Base-by-base conservation (phyloP, 2,888 invertebrate species). In the Parascotia fuliginaria region DNA sequence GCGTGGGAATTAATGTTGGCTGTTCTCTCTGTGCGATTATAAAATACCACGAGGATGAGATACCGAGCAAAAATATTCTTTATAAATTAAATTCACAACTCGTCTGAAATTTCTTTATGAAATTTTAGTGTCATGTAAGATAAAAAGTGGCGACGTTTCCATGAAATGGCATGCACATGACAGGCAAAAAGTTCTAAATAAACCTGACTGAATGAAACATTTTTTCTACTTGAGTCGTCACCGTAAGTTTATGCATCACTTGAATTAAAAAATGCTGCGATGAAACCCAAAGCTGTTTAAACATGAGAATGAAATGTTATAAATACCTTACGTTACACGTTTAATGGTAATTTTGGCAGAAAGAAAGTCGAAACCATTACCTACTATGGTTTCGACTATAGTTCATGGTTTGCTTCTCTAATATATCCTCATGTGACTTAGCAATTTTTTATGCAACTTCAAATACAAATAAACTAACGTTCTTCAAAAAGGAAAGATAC, bases 161-260 rank as follows among this genome's bases (percentile, higher is more conserved):
- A 33, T 15, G n/a, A 33, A 3, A 14, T 33, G n/a, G n/a, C 15
- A 9, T 33, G 33, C 33, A 33, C 5, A 16, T 16, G 33, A 33
- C 16, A 33, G 14, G 3, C 29, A 24, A 13, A 15, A 33, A 33
- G 4, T 9, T 15, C 33, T 14, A n/a, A 15, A 33, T 5, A 29
- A 22, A 15, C 3, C 11, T 24, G 33, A 42, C 11, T 44, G 22
- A 44, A 42, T 31, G 12, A 42, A 42, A 39, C 38, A 55, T 48
- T 55, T 3, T 55, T 60, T 58, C 55, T 60, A 55, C 44, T 42
- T 44, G 49, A 32, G 52, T 52, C 54, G 55, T 67, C 54, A 67
- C 55, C 46, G 41, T 39, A 9, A 43, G 45, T 5, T 43, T 44
- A 45, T 45, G 32, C 3, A 31, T 38, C 29, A 36, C 1, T 28